Base-by-base conservation (phyloP, 1,140 invertebrate genomes). In the Lasioglossum baleicum region DNA sequence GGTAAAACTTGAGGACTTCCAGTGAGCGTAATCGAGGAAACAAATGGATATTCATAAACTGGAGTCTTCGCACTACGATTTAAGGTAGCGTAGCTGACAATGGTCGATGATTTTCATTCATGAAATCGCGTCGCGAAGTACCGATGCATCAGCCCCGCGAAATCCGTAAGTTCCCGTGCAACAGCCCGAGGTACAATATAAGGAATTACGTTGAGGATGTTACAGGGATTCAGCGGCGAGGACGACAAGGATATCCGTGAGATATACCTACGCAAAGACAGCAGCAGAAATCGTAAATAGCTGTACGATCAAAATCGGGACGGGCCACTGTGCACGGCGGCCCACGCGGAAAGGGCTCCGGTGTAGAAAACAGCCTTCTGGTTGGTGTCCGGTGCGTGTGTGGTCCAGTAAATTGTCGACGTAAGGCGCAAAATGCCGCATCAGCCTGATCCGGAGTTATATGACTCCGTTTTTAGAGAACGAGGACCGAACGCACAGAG, bases 341-440 rank as follows among this genome's bases (percentile, higher is more conserved):
- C 83, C 84, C 83, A 86, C 84, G 75, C 73, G 67, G 53, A 72
- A 67, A 56, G 44, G 44, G n/a, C 64, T 48, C 66, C 66, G 69
- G 70, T 66, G n/a, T 73, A 66, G 73, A 44, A 78, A 79, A 74
- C 69, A 66, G 74, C 65, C 65, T 77, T 81, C 77, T 78, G 70
- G 77, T 77, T 76, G 63, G 61, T 51, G 56, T 31, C 65, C 67
- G 35, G 70, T 68, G 40, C 72, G 75, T 85, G 85, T 86, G 85
- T 86, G 85, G 85, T 86, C 85, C 85, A 81, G 83, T 86, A 86
- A 86, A 86, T 86, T 83, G 81, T 83, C 84, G 77, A 70, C 74
- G 75, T 83, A 86, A 85, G 75, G 81, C 85, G 84, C 85, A 83
- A 86, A 86, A 86, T 86, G 85, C 64, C 84, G 85, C 85, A 86